Percentiles rank a stretch among this genome's conserved stretches.
phyloP scores from a whole-genome alignment of 2,113 vertebrate genomes.

The Daubentonia madagascariensis region DNA sequence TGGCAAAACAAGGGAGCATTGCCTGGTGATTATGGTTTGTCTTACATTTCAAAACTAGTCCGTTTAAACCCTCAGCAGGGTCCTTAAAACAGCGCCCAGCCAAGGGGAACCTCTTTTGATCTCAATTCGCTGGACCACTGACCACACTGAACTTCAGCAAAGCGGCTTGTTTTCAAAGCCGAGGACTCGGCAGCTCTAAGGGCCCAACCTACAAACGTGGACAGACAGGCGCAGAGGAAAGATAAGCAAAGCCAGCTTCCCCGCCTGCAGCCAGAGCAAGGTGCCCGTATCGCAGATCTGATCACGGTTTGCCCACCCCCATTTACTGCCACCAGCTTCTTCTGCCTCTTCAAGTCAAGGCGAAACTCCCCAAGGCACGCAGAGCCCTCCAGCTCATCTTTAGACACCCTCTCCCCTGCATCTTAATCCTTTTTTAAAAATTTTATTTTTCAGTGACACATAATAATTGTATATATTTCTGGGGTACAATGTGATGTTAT shows the following conservation, averaged over 20 bases:
- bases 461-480: background rate
- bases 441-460: background rate
- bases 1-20: constrained; percentile 72
- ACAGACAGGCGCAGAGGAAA: background rate
- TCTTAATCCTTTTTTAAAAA: background rate
- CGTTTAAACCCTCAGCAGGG: constrained; percentile 58
- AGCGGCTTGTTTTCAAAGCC: background rate
- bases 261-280: background rate
- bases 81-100: constrained; percentile 55
- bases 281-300: background rate
- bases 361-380: too few species aligned
- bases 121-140: constrained; percentile 23
- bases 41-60: constrained; percentile 70
- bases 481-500: background rate
- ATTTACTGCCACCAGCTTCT: background rate
- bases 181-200: background rate
- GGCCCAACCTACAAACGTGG: background rate
- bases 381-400: background rate
- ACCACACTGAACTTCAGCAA: constrained; percentile 43
- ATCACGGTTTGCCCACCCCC: background rate
- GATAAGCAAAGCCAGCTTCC: background rate
- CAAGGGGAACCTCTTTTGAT: constrained; percentile 60
- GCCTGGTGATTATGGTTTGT: constrained; percentile 71
- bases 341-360: background rate
- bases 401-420: background rate